phyloP scores from a whole-genome alignment of 1,140 invertebrate genomes.

The Tetramorium simillimum region DNA sequence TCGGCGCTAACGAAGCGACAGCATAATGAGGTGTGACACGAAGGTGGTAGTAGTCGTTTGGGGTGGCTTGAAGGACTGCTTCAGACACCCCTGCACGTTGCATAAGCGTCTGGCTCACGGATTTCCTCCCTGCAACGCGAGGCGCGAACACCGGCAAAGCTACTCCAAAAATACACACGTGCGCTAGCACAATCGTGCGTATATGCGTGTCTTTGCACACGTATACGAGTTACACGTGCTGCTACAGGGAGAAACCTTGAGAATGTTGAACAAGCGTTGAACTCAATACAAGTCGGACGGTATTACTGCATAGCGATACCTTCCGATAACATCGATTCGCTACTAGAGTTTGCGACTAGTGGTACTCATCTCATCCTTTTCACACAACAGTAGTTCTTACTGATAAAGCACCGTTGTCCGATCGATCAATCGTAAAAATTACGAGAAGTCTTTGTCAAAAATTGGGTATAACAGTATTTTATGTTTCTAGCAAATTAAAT shows the following conservation, averaged over 20 bases:
- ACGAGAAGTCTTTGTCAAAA: not conserved
- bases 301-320: constrained; percentile 68
- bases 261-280: constrained; percentile 56
- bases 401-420: constrained; percentile 42
- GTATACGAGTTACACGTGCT: not conserved
- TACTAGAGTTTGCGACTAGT: constrained; percentile 20
- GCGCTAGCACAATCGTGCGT: constrained; percentile 32
- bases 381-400: not conserved
- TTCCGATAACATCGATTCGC: constrained; percentile 70
- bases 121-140: constrained; percentile 70
- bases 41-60: constrained; percentile 64
- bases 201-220: constrained; percentile 2
- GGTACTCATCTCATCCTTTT: constrained; percentile 59
- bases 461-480: not conserved
- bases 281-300: constrained; percentile 53
- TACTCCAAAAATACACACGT: constrained; percentile 60
- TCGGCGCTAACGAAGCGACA: constrained; percentile 74
- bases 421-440: constrained; percentile 48
- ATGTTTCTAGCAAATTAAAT: not conserved
- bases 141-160: constrained; percentile 37
- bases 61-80: constrained; percentile 71
- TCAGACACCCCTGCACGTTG: constrained; percentile 74
- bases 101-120: constrained; percentile 70
- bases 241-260: constrained; percentile 58
- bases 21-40: constrained; percentile 78